Percentiles rank a stretch among this genome's conserved stretches.
phyloP scores from a whole-genome alignment of 2,113 vertebrate genomes.

The Calypte anna region DNA sequence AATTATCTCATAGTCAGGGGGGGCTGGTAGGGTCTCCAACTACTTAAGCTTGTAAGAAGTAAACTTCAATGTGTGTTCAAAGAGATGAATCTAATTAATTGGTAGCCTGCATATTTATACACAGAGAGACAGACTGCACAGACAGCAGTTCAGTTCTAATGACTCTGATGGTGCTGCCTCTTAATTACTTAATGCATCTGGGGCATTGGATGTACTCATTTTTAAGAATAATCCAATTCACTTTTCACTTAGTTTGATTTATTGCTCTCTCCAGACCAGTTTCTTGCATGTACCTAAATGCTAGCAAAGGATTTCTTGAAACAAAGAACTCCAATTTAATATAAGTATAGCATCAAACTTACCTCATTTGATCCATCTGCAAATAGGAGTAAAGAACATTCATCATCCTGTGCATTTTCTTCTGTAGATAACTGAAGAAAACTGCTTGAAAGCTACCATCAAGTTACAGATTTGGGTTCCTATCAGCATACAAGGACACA shows the following conservation, averaged over 20 bases:
- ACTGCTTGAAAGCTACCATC: slow-evolving; percentile 47
- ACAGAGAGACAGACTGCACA: background rate
- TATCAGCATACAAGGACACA: background rate
- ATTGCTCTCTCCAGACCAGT: slow-evolving; percentile 32
- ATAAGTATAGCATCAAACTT: background rate
- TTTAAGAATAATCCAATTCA: background rate
- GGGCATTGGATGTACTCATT: background rate
- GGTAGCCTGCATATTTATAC: background rate
- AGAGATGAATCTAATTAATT: background rate
- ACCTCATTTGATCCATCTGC: background rate
- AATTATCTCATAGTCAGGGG: background rate
- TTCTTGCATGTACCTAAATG: slow-evolving; percentile 31
- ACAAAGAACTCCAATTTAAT: slow-evolving; percentile 50
- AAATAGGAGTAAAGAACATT: background rate
- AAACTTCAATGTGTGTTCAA: background rate
- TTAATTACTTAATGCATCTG: background rate
- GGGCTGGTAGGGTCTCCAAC: background rate
- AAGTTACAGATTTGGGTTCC: slow-evolving; percentile 67
- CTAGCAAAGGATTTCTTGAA: background rate
- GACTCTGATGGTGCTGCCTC: background rate
- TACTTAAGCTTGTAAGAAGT: background rate
- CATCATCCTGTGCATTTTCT: background rate
- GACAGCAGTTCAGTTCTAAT: background rate
- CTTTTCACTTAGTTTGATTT: background rate
- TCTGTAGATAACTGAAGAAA: slow-evolving; percentile 67